These are phyloP conservation scores for Arvicanthis niloticus DNA, from an alignment of 2,113 vertebrate genomes.

Conservation along the genomic window DNA sequence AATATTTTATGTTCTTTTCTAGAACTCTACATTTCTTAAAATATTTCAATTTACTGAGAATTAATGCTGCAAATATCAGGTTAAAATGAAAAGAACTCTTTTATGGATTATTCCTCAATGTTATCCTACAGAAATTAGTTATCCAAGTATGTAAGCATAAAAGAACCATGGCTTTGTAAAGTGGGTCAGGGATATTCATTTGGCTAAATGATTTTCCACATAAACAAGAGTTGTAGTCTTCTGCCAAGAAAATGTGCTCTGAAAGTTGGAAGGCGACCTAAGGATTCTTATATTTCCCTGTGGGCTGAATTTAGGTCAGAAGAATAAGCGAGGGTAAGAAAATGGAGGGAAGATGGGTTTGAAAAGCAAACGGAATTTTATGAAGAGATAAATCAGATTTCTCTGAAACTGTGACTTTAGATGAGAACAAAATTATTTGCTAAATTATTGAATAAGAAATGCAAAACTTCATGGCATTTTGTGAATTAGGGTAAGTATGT, in stretches of 20 bases:
- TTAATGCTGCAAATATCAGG: neutral
- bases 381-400: slow-evolving; percentile 23
- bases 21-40: neutral
- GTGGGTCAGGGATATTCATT: slow-evolving; percentile 62
- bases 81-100: neutral
- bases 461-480: neutral
- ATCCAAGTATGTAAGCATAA: slow-evolving; percentile 31
- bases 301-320: slow-evolving; percentile 64
- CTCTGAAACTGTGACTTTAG: neutral
- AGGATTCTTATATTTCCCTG: slow-evolving; percentile 61
- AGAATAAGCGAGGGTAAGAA: neutral
- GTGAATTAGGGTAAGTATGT: neutral
- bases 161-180: neutral
- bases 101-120: slow-evolving; percentile 11
- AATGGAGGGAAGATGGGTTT: neutral
- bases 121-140: slow-evolving; percentile 41
- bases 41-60: neutral
- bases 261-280: slow-evolving; percentile 67
- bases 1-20: slow-evolving; percentile 19
- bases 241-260: slow-evolving; percentile 71
- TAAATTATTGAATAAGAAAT: slow-evolving; percentile 34
- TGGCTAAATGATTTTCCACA: slow-evolving; percentile 62
- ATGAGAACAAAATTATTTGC: neutral
- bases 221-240: slow-evolving; percentile 58
- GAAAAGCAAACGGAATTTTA: slow-evolving; percentile 48